Evolutionary conservation across 2,888 invertebrate genomes (phyloP), one percentile per base, ranked within the genome.

Genomic region (Cryptus armator): DNA sequence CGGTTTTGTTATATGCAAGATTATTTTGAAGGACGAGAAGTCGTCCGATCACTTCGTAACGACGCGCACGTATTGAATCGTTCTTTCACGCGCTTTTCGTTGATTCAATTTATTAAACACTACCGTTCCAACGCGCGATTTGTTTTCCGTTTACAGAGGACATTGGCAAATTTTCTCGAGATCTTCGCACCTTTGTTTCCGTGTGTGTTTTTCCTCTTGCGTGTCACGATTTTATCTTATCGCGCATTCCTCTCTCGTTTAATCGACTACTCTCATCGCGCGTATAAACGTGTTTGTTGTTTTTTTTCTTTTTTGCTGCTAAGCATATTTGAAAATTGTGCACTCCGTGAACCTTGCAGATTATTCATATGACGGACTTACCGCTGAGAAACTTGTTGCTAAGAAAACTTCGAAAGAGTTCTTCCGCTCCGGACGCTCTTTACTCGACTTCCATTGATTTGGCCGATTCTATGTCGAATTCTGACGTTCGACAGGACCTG

Each of bases 361-460:
- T 90, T 67, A 72, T 88, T 90, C 86, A 87, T 85, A 91, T 89
- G 89, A 86, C 89, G 76, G 86, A 88, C 77, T 80, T 87, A 67
- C 83, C 89, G 44, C 46, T 84, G 56, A 89, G 88, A 75, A 86
- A 87, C 77, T 86, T 87, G 48, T 64, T 89, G 14, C 68, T 90
- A 46, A 88, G 86, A 79, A 89, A 90, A 81, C 77, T 90, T 37
- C 75, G 75, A 3, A 89, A 89, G 78, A 84, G 80, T 74, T 66
- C 87, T 32, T 87, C 87, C 2, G 51, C 86, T 24, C 86, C 85
- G 3, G 88, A 89, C 62, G 87, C 88, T 74, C 79, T 89, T 7
- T 86, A 86, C 44, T 86, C 88, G 14, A 88, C 87, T 24, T 89
- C 88, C 48, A 56, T 77, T 3, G 87, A 89, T 16, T 80, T 89